Conservation (phyloP, 2,888 invertebrate genomes). For the Volucella inanis region DNA sequence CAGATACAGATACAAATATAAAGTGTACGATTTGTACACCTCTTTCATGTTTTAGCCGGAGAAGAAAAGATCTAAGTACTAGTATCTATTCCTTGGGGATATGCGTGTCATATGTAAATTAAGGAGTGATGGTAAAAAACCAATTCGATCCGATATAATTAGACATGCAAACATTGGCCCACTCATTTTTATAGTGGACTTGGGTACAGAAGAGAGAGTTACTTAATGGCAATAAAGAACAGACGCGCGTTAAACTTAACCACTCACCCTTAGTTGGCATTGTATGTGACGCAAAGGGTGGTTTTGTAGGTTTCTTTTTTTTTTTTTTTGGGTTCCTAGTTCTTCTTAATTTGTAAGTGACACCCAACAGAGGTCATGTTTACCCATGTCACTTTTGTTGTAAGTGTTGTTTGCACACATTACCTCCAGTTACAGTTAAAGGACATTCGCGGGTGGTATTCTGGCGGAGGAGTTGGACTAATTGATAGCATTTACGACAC, state of each 20-base stretch:
- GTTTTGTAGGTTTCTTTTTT: slow-evolving; percentile 15
- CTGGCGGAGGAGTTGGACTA: slow-evolving; percentile 63
- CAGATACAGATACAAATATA: slow-evolving; percentile 7
- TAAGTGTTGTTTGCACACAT: slow-evolving; percentile 71
- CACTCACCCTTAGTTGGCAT: neutral
- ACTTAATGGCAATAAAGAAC: slow-evolving; percentile 56
- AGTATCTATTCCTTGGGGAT: slow-evolving; percentile 48
- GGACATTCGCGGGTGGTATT: slow-evolving; percentile 26
- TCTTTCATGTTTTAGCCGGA: slow-evolving; percentile 27
- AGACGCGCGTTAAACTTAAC: slow-evolving; percentile 49
- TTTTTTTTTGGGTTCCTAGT: slow-evolving; percentile 24
- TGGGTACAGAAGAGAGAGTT: no score
- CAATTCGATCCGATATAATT: slow-evolving; percentile 69
- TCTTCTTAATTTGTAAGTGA: slow-evolving; percentile 68
- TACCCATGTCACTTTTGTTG: slow-evolving; percentile 70
- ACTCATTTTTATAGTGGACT: slow-evolving; percentile 8
- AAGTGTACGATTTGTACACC: slow-evolving; percentile 20
- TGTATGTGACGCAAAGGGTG: slow-evolving; percentile 38
- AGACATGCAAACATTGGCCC: slow-evolving; percentile 66
- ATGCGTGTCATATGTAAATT: slow-evolving; percentile 73
- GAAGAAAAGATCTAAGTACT: neutral
- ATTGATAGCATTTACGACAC: slow-evolving; percentile 72
- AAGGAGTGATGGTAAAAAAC: slow-evolving; percentile 69
- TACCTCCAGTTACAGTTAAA: slow-evolving; percentile 27
- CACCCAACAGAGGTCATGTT: slow-evolving; percentile 71